Evolutionary conservation across 2,888 invertebrate genomes (phyloP).

Genomic region (Oxycera nigricornis): DNA sequence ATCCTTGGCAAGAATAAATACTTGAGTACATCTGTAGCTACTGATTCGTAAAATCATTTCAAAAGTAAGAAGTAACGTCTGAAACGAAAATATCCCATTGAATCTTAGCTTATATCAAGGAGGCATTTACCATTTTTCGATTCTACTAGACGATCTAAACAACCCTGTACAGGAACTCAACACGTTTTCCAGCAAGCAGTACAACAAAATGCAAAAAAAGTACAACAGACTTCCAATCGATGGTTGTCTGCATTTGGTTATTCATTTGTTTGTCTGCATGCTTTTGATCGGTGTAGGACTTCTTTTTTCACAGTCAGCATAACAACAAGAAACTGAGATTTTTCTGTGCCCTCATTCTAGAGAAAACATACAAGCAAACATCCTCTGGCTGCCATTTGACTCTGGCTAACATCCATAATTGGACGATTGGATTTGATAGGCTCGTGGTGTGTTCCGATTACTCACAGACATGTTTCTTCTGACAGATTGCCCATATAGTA

Average conservation of each 20-base stretch:
- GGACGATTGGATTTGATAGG: conserved; percentile 37
- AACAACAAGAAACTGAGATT: too few species aligned
- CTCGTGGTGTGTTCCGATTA: conserved; percentile 38
- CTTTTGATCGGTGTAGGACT: not conserved
- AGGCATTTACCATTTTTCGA: too few species aligned
- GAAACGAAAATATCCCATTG: too few species aligned
- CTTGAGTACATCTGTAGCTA: too few species aligned
- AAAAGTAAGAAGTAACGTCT: too few species aligned
- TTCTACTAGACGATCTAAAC: too few species aligned
- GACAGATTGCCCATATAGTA: conserved; percentile 36
- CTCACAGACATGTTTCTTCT: conserved; percentile 38
- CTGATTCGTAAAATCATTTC: too few species aligned
- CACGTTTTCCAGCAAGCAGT: not conserved
- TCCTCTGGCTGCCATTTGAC: not conserved
- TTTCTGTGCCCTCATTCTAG: not conserved
- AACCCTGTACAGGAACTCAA: not conserved
- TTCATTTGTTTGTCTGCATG: not conserved
- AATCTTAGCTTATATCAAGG: too few species aligned
- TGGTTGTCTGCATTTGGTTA: not conserved
- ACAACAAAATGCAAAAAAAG: not conserved
- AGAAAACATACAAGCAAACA: not conserved
- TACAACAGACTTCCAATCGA: not conserved
- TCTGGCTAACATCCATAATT: conserved; percentile 39
- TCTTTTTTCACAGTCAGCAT: too few species aligned
- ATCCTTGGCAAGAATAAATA: too few species aligned